Conservation (phyloP, 2,113 vertebrate genomes). For the Ptychochromis oligacanthus region DNA sequence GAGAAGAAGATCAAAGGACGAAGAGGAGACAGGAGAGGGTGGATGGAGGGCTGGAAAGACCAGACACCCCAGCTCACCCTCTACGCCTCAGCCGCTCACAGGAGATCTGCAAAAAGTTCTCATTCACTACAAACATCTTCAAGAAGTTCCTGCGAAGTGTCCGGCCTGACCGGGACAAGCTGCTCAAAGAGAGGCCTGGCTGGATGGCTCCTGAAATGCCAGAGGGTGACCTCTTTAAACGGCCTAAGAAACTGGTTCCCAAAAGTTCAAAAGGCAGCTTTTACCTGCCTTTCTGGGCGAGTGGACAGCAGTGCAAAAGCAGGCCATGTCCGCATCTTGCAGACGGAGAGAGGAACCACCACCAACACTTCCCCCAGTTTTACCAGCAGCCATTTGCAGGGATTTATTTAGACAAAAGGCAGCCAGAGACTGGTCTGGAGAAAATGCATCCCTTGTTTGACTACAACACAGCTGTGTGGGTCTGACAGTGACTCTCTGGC, state of each 20-base stretch:
- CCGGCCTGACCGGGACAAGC: conserved; percentile 89
- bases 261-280: conserved; percentile 86
- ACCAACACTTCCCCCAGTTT: conserved; percentile 53
- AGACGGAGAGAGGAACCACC: conserved; percentile 52
- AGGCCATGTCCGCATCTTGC: conserved; percentile 67
- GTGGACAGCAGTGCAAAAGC: conserved; percentile 77
- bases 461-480: conserved; percentile 96
- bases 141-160: conserved; percentile 94
- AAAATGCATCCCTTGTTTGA: conserved; percentile 86
- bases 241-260: conserved; percentile 83
- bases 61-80: conserved; percentile 72
- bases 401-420: conserved; percentile 70
- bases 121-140: conserved; percentile 94
- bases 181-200: conserved; percentile 92
- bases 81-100: conserved; percentile 82
- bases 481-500: conserved; percentile 77
- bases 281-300: conserved; percentile 85
- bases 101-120: conserved; percentile 90
- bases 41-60: conserved; percentile 63
- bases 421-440: conserved; percentile 69
- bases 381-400: conserved; percentile 70
- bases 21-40: conserved; percentile 67
- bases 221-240: conserved; percentile 83
- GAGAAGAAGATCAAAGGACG: conserved; percentile 60
- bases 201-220: conserved; percentile 84